Conservation (phyloP, 2,888 invertebrate genomes). For the Drosophila affinis region DNA sequence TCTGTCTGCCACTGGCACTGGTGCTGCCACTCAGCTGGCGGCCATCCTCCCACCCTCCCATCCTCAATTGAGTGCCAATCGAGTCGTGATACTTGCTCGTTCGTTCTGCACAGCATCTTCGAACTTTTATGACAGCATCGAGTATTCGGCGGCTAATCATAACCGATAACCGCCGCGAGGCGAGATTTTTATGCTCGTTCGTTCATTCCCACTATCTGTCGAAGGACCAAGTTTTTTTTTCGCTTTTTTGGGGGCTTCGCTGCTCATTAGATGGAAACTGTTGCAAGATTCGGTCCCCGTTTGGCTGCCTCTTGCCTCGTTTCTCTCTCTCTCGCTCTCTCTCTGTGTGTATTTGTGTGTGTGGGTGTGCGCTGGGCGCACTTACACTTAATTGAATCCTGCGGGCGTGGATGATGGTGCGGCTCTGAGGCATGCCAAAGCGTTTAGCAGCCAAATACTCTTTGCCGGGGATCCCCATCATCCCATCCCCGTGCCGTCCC, state of each 20-base stretch:
- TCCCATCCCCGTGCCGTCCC: slow-evolving; percentile 15
- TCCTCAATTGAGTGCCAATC: slow-evolving; percentile 32
- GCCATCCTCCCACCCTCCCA: slow-evolving; percentile 14
- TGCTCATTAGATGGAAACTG: slow-evolving; percentile 41
- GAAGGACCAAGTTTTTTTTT: slow-evolving; percentile 33
- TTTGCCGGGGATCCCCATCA: slow-evolving; percentile 33
- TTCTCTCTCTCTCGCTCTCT: background rate
- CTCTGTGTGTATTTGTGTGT: slow-evolving; percentile 3
- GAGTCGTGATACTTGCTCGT: slow-evolving; percentile 9
- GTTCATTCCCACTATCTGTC: slow-evolving; percentile 23
- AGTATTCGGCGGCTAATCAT: slow-evolving; percentile 31
- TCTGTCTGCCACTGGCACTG: background rate
- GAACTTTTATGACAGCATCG: slow-evolving; percentile 36
- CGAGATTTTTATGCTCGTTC: slow-evolving; percentile 9
- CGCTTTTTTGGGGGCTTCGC: slow-evolving; percentile 22
- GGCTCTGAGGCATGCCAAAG: slow-evolving; percentile 65
- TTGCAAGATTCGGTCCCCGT: slow-evolving; percentile 13
- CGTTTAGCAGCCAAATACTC: slow-evolving; percentile 66
- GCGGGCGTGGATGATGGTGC: slow-evolving; percentile 63
- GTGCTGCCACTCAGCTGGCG: slow-evolving; percentile 21
- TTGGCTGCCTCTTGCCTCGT: background rate
- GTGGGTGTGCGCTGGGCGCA: slow-evolving; percentile 44
- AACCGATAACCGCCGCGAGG: slow-evolving; percentile 33
- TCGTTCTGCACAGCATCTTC: background rate
- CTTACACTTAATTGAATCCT: slow-evolving; percentile 78